Evolutionary conservation across 2,888 invertebrate species (phyloP).

Genomic region (Caenorhabditis wallacei): DNA sequence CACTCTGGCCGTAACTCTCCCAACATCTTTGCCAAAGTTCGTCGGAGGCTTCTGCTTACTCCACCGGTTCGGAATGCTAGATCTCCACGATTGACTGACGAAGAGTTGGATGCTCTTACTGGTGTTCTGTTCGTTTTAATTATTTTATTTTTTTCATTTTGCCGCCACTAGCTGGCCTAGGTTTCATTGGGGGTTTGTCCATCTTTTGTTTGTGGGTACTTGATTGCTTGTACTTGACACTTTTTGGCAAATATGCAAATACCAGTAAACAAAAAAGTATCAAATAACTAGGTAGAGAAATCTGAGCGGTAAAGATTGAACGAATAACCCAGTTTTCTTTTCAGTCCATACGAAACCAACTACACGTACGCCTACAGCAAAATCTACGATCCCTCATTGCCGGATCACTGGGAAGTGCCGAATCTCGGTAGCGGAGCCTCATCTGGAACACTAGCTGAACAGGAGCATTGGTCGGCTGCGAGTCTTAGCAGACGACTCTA

Average conservation of each 20-base stretch:
- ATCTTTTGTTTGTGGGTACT: no score
- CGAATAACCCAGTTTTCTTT: not conserved
- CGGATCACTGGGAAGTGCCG: conserved; percentile 69
- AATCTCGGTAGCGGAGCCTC: conserved; percentile 51
- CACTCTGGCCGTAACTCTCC: conserved; percentile 55
- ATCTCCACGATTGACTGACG: conserved; percentile 59
- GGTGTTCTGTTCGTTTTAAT: conserved; percentile 48
- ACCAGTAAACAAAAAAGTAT: conserved; percentile 12
- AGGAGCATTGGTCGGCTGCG: conserved; percentile 58
- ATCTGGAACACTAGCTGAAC: conserved; percentile 14
- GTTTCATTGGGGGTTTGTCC: no score
- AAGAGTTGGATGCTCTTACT: conserved; percentile 61
- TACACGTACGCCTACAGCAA: conserved; percentile 72
- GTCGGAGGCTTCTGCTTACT: conserved; percentile 42
- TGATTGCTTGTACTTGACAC: conserved; percentile 37
- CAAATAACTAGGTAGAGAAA: conserved; percentile 29
- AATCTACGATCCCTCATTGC: conserved; percentile 61
- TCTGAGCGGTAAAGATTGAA: conserved; percentile 12
- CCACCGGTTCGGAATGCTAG: conserved; percentile 58
- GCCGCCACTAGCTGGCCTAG: no score
- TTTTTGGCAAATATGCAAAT: conserved; percentile 29
- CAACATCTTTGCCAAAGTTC: conserved; percentile 55
- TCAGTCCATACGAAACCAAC: conserved; percentile 70
- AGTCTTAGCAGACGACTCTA: conserved; percentile 44
- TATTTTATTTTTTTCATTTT: not conserved